phyloP scores from a whole-genome alignment of 2,888 invertebrate species.

The Papilio gigon region DNA sequence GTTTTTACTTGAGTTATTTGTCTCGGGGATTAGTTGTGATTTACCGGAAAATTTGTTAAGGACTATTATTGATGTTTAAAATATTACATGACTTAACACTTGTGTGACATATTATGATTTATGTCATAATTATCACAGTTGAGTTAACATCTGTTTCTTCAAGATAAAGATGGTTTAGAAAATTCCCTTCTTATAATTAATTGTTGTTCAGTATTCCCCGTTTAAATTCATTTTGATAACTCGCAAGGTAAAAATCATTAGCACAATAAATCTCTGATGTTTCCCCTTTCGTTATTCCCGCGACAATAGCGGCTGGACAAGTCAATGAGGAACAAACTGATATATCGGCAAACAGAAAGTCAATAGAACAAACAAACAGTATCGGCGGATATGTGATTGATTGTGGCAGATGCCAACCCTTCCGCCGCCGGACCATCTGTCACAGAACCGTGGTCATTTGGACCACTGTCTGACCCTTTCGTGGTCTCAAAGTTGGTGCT shows the following conservation, averaged over 20 bases:
- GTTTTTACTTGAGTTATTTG: conserved; percentile 50
- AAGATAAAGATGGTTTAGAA: neutral
- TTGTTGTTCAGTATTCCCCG: no score
- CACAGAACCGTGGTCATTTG: conserved; percentile 51
- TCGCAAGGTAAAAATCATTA: conserved; percentile 5
- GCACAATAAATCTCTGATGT: conserved; percentile 10
- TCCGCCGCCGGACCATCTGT: conserved; percentile 70
- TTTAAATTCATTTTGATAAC: neutral
- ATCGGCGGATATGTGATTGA: conserved; percentile 76
- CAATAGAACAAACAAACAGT: conserved; percentile 69
- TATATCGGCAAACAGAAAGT: conserved; percentile 70
- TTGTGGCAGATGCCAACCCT: conserved; percentile 74
- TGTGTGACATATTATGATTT: neutral
- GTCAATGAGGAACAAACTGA: conserved; percentile 59
- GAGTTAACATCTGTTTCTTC: neutral
- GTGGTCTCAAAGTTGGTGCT: conserved; percentile 13
- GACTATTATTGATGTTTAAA: conserved; percentile 28
- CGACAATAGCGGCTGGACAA: conserved; percentile 57
- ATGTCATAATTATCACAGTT: neutral
- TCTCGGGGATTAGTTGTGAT: conserved; percentile 33
- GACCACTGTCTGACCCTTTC: conserved; percentile 33
- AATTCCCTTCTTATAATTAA: neutral
- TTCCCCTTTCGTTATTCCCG: conserved; percentile 5
- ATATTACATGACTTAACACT: neutral
- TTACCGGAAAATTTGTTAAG: conserved; percentile 36